phyloP scores from a whole-genome alignment of 2,888 invertebrate genomes.

The Prostheceraeus crozeri region DNA sequence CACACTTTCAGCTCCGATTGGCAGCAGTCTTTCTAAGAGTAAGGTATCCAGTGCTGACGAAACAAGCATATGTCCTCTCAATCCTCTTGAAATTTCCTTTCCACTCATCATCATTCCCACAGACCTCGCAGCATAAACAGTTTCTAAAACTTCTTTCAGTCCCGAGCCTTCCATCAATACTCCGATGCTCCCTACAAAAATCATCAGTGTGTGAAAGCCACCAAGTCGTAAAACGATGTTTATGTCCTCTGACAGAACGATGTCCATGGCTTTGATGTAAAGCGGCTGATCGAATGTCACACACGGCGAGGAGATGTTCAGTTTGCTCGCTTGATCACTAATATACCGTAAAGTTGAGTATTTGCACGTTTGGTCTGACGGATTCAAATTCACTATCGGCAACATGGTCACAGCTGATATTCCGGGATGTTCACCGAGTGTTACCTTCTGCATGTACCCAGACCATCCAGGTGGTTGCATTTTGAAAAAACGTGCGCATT shows the following conservation, averaged over 20 bases:
- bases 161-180: constrained; percentile 43
- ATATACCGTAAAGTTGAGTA: constrained; percentile 35
- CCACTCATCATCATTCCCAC: constrained; percentile 44
- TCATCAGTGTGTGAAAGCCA: constrained; percentile 43
- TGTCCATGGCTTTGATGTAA: constrained; percentile 41
- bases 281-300: constrained; percentile 43
- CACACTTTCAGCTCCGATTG: too few relatives aligned
- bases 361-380: neutral
- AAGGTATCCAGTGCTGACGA: constrained; percentile 39
- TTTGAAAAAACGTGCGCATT: too few relatives aligned
- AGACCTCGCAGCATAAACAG: constrained; percentile 43
- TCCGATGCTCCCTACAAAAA: constrained; percentile 44
- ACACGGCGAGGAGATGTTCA: constrained; percentile 38
- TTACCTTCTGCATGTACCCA: constrained; percentile 32
- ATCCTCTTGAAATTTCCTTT: constrained; percentile 42
- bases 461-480: constrained; percentile 33
- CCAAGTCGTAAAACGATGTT: constrained; percentile 40
- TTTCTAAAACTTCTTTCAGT: constrained; percentile 42
- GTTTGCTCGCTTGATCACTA: constrained; percentile 28
- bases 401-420: neutral
- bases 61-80: constrained; percentile 43
- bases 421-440: neutral
- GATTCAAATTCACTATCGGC: constrained; percentile 14
- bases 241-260: constrained; percentile 32
- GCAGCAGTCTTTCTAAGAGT: too few relatives aligned